phyloP scores from a whole-genome alignment of 1,140 invertebrate species.

The Trichonephila inaurata region DNA sequence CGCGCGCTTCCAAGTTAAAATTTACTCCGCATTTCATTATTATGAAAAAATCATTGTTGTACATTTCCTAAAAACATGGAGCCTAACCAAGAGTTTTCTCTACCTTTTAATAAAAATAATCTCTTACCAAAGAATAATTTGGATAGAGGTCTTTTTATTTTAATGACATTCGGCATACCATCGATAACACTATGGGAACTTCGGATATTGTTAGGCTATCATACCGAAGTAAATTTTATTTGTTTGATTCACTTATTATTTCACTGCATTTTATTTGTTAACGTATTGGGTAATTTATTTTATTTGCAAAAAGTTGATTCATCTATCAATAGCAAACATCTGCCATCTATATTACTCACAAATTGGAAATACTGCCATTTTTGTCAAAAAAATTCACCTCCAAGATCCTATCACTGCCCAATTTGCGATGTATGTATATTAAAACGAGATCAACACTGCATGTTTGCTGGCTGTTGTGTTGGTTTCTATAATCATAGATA shows the following conservation, averaged over 20 bases:
- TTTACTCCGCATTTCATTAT: not conserved
- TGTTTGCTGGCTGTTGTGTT: slow-evolving; percentile 78
- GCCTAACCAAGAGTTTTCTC: not conserved
- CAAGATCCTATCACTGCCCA: slow-evolving; percentile 78
- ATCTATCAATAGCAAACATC: slow-evolving; percentile 82
- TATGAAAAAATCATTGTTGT: not conserved
- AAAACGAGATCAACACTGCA: slow-evolving; percentile 78
- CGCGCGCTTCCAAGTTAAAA: no score
- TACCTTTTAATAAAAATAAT: slow-evolving; percentile 65
- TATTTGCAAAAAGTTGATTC: slow-evolving; percentile 88
- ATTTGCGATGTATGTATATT: slow-evolving; percentile 78
- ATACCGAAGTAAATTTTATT: slow-evolving; percentile 13
- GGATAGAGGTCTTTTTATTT: slow-evolving; percentile 75
- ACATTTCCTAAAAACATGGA: not conserved
- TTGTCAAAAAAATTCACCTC: slow-evolving; percentile 77
- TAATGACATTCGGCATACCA: slow-evolving; percentile 72
- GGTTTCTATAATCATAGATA: slow-evolving; percentile 78
- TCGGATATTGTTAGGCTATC: slow-evolving; percentile 44
- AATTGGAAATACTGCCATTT: slow-evolving; percentile 78
- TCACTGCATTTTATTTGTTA: slow-evolving; percentile 87
- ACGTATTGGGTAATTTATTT: slow-evolving; percentile 88
- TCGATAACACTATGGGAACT: slow-evolving; percentile 60
- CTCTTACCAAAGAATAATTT: slow-evolving; percentile 69
- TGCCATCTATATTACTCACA: slow-evolving; percentile 77
- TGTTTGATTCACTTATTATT: slow-evolving; percentile 79